A percentile compares a stretch with the other conserved stretches of the same genome.
phyloP scores from a whole-genome alignment of 2,888 invertebrate species.

The Macrosiphum euphorbiae region DNA sequence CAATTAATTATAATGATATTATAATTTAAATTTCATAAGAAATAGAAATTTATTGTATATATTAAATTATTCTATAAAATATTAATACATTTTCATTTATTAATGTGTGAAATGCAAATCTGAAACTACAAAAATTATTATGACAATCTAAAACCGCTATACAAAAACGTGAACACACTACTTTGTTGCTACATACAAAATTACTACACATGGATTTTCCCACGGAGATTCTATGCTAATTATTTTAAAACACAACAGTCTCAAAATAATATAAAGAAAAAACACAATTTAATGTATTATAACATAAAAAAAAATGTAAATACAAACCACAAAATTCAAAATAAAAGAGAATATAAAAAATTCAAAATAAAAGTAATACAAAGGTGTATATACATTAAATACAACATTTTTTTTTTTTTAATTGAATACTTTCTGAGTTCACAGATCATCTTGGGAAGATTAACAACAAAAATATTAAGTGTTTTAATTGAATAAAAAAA shows the following conservation, averaged over 20 bases:
- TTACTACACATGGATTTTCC: not conserved
- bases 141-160: slow-evolving; percentile 20
- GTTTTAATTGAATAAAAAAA: slow-evolving; percentile 39
- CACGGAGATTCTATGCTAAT: not conserved
- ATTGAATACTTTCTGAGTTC: not conserved
- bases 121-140: slow-evolving; percentile 41
- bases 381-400: slow-evolving; percentile 61
- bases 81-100: slow-evolving; percentile 35
- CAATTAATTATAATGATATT: not conserved
- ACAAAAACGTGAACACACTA: slow-evolving; percentile 32
- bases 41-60: not conserved
- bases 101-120: slow-evolving; percentile 45
- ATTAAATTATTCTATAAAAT: slow-evolving; percentile 26
- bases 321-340: slow-evolving; percentile 35
- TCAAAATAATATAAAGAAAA: slow-evolving; percentile 18
- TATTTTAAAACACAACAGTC: slow-evolving; percentile 43
- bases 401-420: slow-evolving; percentile 35
- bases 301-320: not conserved
- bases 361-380: slow-evolving; percentile 29
- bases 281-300: slow-evolving; percentile 8
- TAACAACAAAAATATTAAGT: not conserved
- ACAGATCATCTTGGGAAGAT: not conserved
- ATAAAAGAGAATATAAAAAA: slow-evolving; percentile 26
- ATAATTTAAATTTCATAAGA: not conserved
- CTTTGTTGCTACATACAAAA: not conserved